Evolutionary conservation across 2,797 vertebrate genomes (phyloP).

Genomic region (Peromyscus attwateri): DNA sequence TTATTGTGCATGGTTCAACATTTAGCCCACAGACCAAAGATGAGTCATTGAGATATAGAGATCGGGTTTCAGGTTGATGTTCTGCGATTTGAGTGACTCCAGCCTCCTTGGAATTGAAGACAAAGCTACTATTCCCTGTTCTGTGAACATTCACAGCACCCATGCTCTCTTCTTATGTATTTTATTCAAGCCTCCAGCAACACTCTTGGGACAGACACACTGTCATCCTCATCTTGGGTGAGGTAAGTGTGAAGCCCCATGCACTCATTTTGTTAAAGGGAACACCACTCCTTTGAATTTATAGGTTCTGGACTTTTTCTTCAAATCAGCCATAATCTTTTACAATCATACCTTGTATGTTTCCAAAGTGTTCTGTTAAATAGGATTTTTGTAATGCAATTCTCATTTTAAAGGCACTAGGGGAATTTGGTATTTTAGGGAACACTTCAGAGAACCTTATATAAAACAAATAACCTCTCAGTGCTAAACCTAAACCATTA

Average conservation of each 20-base stretch:
- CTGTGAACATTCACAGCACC: neutral
- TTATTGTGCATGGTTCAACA: neutral
- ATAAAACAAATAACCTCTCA: slow-evolving; percentile 75
- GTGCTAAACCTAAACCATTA: slow-evolving; percentile 42
- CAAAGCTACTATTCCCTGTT: neutral
- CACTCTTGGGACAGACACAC: neutral
- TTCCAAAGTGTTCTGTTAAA: slow-evolving; percentile 67
- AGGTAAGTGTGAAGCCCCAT: slow-evolving; percentile 50
- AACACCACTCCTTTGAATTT: slow-evolving; percentile 56
- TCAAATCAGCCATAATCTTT: slow-evolving; percentile 74
- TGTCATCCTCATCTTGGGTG: slow-evolving; percentile 2
- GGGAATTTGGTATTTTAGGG: slow-evolving; percentile 66
- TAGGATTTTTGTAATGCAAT: slow-evolving; percentile 71
- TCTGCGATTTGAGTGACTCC: neutral
- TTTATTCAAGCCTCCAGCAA: neutral
- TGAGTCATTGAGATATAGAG: neutral
- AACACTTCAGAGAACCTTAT: slow-evolving; percentile 66
- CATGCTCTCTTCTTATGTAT: neutral
- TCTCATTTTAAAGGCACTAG: slow-evolving; percentile 69
- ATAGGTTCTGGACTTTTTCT: slow-evolving; percentile 69
- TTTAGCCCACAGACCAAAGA: slow-evolving; percentile 8
- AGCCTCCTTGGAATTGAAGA: neutral
- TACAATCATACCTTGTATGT: slow-evolving; percentile 68
- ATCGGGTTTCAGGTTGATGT: neutral
- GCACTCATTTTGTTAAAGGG: slow-evolving; percentile 9